These are phyloP conservation scores for Pollenia labialis DNA, from an alignment of 2,888 invertebrate genomes.

Conservation along the genomic window DNA sequence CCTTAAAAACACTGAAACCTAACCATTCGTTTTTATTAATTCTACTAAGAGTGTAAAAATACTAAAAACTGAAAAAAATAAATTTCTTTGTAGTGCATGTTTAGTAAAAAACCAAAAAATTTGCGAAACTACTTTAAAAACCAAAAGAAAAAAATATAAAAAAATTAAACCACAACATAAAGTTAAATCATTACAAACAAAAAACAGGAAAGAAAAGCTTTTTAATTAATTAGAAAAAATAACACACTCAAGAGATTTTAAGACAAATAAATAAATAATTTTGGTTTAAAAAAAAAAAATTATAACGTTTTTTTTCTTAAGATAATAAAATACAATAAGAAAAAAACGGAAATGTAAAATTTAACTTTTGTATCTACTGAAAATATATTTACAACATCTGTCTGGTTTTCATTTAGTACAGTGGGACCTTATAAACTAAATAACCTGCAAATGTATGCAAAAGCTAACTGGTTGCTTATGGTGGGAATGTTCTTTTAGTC, in stretches of 20 bases:
- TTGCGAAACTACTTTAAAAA: conserved; percentile 50
- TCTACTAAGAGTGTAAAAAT: conserved; percentile 60
- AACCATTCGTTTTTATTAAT: conserved; percentile 64
- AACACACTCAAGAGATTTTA: conserved; percentile 6
- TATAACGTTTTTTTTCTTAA: neutral
- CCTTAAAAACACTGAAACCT: conserved; percentile 11
- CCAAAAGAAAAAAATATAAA: conserved; percentile 38
- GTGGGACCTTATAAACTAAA: neutral
- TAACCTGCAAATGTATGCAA: neutral
- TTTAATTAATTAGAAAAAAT: conserved; percentile 24
- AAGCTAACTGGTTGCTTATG: neutral
- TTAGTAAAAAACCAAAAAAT: conserved; percentile 28
- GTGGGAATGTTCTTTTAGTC: neutral
- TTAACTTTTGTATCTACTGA: neutral
- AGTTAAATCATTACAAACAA: conserved; percentile 38
- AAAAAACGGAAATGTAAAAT: conserved; percentile 42
- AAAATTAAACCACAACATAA: conserved; percentile 38
- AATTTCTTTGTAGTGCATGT: conserved; percentile 55
- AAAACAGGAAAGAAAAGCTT: conserved; percentile 11
- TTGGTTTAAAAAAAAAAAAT: conserved; percentile 8
- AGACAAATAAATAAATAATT: conserved; percentile 13
- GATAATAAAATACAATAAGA: conserved; percentile 22
- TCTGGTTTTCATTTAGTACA: conserved; percentile 43
- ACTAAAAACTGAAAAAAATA: conserved; percentile 1
- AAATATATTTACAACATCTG: conserved; percentile 51